These are phyloP conservation scores for Megalops cyprinoides DNA, from an alignment of 2,797 vertebrate genomes.

Conservation along the genomic window DNA sequence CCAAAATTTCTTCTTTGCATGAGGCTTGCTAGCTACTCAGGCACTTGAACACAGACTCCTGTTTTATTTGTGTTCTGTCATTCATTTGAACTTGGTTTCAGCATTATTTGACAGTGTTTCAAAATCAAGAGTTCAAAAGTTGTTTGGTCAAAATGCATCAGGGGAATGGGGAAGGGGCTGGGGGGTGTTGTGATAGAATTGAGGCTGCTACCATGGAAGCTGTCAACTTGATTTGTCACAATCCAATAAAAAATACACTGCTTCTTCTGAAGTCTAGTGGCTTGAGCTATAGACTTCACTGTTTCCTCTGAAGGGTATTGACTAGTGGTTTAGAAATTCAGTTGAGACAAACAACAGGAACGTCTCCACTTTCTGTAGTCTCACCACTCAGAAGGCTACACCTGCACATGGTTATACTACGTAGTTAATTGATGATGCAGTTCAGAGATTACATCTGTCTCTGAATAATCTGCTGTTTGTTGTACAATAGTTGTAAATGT, in stretches of 20 bases:
- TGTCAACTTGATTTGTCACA: neutral
- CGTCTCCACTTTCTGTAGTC: neutral
- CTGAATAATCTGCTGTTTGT: too few relatives aligned
- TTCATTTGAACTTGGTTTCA: neutral
- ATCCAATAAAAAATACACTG: neutral
- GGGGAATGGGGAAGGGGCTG: neutral
- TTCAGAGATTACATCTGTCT: neutral
- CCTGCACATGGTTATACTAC: neutral
- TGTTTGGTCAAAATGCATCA: neutral
- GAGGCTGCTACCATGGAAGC: neutral
- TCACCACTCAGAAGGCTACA: too few relatives aligned
- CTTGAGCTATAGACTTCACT: neutral
- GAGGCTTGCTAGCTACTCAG: too few relatives aligned
- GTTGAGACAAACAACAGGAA: neutral
- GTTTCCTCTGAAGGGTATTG: neutral
- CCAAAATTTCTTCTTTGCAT: too few relatives aligned
- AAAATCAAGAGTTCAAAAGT: neutral
- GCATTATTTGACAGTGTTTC: neutral
- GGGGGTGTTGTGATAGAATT: neutral
- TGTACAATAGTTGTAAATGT: too few relatives aligned
- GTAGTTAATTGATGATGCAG: too few relatives aligned
- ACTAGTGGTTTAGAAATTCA: neutral
- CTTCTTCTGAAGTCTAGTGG: neutral
- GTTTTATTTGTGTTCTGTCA: slow-evolving; percentile 2
- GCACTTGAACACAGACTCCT: too few relatives aligned